phyloP scores from a whole-genome alignment of 2,113 vertebrate species.

The Barbus barbus region DNA sequence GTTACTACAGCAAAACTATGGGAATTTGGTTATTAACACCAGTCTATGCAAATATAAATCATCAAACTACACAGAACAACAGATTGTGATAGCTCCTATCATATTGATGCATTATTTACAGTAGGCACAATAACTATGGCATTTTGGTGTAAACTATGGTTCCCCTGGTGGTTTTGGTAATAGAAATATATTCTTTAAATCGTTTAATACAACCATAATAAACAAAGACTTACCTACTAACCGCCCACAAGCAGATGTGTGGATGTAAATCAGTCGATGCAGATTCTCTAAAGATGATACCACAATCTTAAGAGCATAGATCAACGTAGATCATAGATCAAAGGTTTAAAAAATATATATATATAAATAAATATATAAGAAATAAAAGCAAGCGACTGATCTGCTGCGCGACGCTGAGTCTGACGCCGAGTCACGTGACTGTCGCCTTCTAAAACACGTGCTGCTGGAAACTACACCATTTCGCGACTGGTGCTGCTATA shows the following conservation, averaged over 20 bases:
- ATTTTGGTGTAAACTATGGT: neutral
- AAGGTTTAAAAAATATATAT: neutral
- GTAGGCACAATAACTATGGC: neutral
- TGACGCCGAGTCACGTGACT: too few species aligned
- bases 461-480: too few species aligned
- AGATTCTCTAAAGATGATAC: neutral
- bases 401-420: too few species aligned
- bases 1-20: neutral
- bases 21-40: neutral
- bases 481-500: too few species aligned
- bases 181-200: neutral
- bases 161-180: neutral
- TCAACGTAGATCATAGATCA: neutral
- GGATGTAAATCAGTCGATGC: neutral
- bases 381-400: neutral
- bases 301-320: neutral
- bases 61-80: neutral
- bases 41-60: neutral
- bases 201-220: neutral
- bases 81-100: neutral
- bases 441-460: too few species aligned
- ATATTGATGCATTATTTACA: neutral
- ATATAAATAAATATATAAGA: neutral
- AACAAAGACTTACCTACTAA: neutral
- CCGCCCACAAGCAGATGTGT: neutral